Percentiles rank a stretch among this genome's conserved stretches.
Conservation (phyloP, 2,797 vertebrate genomes). For the Etheostoma nigrum region DNA sequence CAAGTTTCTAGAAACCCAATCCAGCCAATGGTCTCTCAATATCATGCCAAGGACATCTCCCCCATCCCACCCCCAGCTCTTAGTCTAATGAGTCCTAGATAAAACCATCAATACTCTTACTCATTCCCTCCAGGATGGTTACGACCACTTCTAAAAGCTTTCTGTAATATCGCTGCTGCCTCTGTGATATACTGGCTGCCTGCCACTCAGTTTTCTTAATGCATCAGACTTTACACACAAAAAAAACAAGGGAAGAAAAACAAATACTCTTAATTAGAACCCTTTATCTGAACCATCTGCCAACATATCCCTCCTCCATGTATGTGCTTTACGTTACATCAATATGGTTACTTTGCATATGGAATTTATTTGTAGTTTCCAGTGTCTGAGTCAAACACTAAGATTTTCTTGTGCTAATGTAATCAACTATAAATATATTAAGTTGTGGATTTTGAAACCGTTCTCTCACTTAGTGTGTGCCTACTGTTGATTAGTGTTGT, state of each 20-base stretch:
- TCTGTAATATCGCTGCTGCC: slow-evolving; percentile 79
- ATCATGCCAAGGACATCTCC: slow-evolving; percentile 83
- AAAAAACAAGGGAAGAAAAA: slow-evolving; percentile 34
- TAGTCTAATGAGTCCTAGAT: slow-evolving; percentile 87
- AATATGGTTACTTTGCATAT: background rate
- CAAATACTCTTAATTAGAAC: slow-evolving; percentile 56
- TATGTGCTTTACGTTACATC: slow-evolving; percentile 5
- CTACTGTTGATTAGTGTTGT: background rate
- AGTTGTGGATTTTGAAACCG: slow-evolving; percentile 2
- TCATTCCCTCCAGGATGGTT: slow-evolving; percentile 74
- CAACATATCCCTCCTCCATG: background rate
- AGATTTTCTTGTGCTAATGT: background rate
- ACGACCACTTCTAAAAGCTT: slow-evolving; percentile 85
- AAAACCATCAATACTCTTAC: slow-evolving; percentile 86
- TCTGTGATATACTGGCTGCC: slow-evolving; percentile 76
- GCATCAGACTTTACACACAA: slow-evolving; percentile 66
- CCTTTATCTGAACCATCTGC: slow-evolving; percentile 10
- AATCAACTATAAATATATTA: background rate
- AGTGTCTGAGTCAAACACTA: background rate
- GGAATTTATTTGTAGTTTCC: slow-evolving; percentile 14
- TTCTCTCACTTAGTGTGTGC: background rate
- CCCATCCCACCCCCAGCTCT: slow-evolving; percentile 80
- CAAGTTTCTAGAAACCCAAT: slow-evolving; percentile 59
- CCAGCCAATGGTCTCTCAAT: slow-evolving; percentile 70
- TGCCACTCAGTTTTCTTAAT: slow-evolving; percentile 73